phyloP scores from a whole-genome alignment of 1,140 invertebrate species.

The Caenorhabditis latens region DNA sequence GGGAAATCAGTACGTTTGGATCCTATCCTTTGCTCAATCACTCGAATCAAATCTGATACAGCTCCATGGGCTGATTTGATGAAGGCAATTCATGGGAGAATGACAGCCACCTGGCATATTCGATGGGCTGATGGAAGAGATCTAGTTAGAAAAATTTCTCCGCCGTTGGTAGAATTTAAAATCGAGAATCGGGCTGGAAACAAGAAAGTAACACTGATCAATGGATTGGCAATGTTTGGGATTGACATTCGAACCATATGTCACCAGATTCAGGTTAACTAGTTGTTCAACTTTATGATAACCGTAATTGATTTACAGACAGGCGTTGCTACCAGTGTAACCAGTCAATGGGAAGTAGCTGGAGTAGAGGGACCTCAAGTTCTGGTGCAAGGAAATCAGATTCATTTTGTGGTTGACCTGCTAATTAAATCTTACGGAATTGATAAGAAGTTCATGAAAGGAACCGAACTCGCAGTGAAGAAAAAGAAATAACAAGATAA shows the following conservation, averaged over 20 bases:
- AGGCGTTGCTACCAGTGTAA: constrained; percentile 87
- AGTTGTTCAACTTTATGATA: not conserved
- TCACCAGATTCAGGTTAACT: constrained; percentile 47
- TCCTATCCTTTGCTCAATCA: constrained; percentile 15
- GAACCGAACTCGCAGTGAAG: constrained; percentile 78
- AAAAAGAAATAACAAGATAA: constrained; percentile 70
- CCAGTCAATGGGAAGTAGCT: constrained; percentile 84
- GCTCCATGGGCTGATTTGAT: constrained; percentile 34
- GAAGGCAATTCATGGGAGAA: constrained; percentile 78
- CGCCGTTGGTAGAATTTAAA: constrained; percentile 62
- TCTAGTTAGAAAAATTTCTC: constrained; percentile 56
- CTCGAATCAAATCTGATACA: constrained; percentile 4
- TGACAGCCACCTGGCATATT: constrained; percentile 65
- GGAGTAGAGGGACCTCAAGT: constrained; percentile 85
- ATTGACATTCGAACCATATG: constrained; percentile 83
- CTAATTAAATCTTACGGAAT: constrained; percentile 80
- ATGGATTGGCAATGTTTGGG: constrained; percentile 88
- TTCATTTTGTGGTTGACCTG: constrained; percentile 81
- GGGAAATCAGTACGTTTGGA: constrained; percentile 54
- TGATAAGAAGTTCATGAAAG: constrained; percentile 77
- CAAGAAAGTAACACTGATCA: constrained; percentile 90
- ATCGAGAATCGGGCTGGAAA: constrained; percentile 86
- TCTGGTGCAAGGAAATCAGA: constrained; percentile 90
- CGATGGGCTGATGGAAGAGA: constrained; percentile 61
- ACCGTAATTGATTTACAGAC: constrained; percentile 80